Evolutionary conservation across 1,140 invertebrate species (phyloP).

Genomic region (Telenomus remus): DNA sequence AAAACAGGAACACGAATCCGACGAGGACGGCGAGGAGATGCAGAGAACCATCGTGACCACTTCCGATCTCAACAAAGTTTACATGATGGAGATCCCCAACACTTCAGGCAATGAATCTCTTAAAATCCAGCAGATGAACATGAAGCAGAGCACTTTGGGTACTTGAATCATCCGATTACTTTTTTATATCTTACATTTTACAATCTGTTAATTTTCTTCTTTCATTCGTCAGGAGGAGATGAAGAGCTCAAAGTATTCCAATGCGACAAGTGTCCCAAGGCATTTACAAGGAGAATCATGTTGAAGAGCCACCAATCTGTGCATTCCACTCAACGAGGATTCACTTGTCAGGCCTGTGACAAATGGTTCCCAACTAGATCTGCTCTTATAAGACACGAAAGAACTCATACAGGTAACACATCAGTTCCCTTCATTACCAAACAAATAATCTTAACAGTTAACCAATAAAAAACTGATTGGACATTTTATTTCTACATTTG

Average conservation of each 20-base stretch:
- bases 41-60: slow-evolving; percentile 65
- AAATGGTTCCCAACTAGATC: slow-evolving; percentile 88
- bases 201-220: too few species aligned
- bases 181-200: too few species aligned
- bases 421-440: neutral
- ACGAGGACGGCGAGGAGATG: slow-evolving; percentile 71
- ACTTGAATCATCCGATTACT: slow-evolving; percentile 11
- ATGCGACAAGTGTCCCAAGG: slow-evolving; percentile 77
- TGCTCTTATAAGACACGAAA: slow-evolving; percentile 85
- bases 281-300: slow-evolving; percentile 77
- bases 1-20: slow-evolving; percentile 74
- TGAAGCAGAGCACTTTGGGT: slow-evolving; percentile 60
- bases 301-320: slow-evolving; percentile 79
- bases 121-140: slow-evolving; percentile 35
- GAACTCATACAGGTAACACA: slow-evolving; percentile 80
- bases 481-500: slow-evolving; percentile 20
- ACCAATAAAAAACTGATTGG: too few species aligned
- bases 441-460: too few species aligned
- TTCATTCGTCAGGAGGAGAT: slow-evolving; percentile 62
- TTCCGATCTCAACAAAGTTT: slow-evolving; percentile 72
- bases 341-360: slow-evolving; percentile 82
- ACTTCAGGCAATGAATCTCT: slow-evolving; percentile 43
- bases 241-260: slow-evolving; percentile 76
- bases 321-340: slow-evolving; percentile 79
- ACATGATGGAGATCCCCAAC: slow-evolving; percentile 69